Evolutionary conservation across 1,140 invertebrate genomes (phyloP).

Genomic region (Andricus grossulariae): DNA sequence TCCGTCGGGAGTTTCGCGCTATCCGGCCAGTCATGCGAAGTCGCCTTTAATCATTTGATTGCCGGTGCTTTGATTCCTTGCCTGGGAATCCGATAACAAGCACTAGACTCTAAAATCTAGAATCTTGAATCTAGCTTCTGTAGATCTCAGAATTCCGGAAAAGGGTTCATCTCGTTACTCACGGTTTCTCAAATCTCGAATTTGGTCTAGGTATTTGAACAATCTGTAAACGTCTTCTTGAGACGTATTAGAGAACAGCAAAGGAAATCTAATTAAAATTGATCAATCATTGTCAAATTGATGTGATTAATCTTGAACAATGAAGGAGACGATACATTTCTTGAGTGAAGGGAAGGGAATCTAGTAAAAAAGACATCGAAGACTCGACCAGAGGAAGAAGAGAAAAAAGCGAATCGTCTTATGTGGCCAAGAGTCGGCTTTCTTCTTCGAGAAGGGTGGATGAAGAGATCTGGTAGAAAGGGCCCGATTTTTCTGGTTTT

Average conservation of each 20-base stretch:
- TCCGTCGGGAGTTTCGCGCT: conserved; percentile 70
- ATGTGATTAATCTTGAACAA: no score
- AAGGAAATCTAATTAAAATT: no score
- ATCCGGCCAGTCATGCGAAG: conserved; percentile 59
- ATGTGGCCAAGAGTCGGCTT: conserved; percentile 27
- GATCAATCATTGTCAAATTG: no score
- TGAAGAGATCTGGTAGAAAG: conserved; percentile 34
- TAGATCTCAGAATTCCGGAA: not conserved
- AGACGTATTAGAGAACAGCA: no score
- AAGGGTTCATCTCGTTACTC: not conserved
- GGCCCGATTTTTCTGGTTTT: conserved; percentile 51
- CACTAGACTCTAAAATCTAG: not conserved
- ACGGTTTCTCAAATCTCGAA: not conserved
- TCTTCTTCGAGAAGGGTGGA: conserved; percentile 38
- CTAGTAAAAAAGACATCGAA: not conserved
- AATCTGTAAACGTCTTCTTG: no score
- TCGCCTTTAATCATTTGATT: conserved; percentile 74
- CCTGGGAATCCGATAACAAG: conserved; percentile 34
- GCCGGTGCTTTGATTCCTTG: conserved; percentile 63
- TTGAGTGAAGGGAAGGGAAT: not conserved
- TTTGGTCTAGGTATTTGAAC: not conserved
- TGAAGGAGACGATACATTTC: no score
- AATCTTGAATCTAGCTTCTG: not conserved
- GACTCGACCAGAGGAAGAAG: not conserved
- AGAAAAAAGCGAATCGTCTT: conserved; percentile 12